phyloP scores from a whole-genome alignment of 2,797 vertebrate species.

The Aythya fuligula region DNA sequence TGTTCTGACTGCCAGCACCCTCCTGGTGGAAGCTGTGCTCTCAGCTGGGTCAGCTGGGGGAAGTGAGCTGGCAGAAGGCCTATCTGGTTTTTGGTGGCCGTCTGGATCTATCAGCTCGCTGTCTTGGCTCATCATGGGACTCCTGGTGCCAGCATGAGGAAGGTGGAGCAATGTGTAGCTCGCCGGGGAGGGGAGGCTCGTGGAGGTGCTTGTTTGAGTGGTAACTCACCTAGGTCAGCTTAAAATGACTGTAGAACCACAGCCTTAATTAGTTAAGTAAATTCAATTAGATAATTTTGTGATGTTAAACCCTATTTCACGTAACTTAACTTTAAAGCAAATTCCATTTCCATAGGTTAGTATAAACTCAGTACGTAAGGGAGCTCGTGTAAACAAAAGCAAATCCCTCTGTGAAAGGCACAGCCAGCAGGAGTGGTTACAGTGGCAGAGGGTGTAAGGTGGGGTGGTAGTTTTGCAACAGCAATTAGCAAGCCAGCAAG shows the following conservation, averaged over 20 bases:
- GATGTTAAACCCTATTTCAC: background rate
- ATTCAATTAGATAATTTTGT: background rate
- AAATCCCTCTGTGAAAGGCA: background rate
- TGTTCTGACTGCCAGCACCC: no score
- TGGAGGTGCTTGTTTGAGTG: background rate
- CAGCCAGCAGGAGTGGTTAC: background rate
- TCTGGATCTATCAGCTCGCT: background rate
- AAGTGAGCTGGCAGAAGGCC: background rate
- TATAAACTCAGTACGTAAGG: background rate
- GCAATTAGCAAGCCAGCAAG: background rate
- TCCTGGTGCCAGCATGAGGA: background rate
- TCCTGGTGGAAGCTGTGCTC: background rate
- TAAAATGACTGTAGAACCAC: background rate
- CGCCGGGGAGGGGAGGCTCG: background rate
- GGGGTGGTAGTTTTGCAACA: background rate
- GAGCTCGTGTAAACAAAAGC: background rate
- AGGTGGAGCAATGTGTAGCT: background rate
- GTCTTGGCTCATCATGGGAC: background rate
- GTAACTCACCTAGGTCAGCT: background rate
- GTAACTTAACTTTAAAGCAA: background rate
- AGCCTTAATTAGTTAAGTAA: background rate
- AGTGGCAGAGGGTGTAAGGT: background rate
- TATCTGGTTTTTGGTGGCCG: background rate
- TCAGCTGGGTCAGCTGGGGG: fast-evolving
- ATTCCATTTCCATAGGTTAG: background rate